Evolutionary conservation across 2,888 invertebrate genomes (phyloP).

Genomic region (Sphecodes monilicornis): DNA sequence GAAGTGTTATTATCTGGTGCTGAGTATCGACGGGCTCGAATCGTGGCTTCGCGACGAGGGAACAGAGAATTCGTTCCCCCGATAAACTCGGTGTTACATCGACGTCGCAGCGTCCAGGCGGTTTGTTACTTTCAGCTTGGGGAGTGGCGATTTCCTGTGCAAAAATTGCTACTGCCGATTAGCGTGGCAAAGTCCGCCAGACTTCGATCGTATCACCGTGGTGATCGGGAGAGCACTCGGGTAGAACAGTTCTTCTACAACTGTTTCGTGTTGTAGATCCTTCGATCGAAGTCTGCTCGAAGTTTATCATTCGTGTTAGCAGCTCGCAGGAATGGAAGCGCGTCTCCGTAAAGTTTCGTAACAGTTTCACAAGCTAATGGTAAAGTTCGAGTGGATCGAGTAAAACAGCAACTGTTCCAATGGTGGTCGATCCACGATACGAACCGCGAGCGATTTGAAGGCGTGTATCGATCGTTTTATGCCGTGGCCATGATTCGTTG

Average conservation of each 20-base stretch:
- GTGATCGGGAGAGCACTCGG: constrained; percentile 2
- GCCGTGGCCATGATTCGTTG: constrained; percentile 54
- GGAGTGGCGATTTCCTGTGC: constrained; percentile 56
- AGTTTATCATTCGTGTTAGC: not conserved
- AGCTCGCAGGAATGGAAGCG: not conserved
- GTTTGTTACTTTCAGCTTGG: constrained; percentile 47
- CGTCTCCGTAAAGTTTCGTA: not conserved
- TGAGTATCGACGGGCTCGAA: constrained; percentile 47
- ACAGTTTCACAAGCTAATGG: not conserved
- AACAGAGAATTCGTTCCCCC: not conserved
- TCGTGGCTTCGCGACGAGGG: constrained; percentile 1
- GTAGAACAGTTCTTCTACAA: not conserved
- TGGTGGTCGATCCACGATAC: not conserved
- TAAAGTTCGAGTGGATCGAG: not conserved
- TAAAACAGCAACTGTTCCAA: not conserved
- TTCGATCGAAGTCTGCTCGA: not conserved
- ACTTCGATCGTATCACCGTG: constrained; percentile 40
- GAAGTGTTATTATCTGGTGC: constrained; percentile 68
- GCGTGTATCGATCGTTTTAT: constrained; percentile 30
- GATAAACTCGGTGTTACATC: constrained; percentile 42
- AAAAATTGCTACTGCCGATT: constrained; percentile 49
- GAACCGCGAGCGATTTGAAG: not conserved
- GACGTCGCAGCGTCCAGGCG: constrained; percentile 8
- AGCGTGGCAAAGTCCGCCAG: constrained; percentile 36
- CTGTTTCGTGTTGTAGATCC: not conserved